Percentiles rank a stretch among this genome's conserved stretches.
Evolutionary conservation across 2,888 invertebrate species (phyloP).

Genomic region (Acanthopleura granulata): DNA sequence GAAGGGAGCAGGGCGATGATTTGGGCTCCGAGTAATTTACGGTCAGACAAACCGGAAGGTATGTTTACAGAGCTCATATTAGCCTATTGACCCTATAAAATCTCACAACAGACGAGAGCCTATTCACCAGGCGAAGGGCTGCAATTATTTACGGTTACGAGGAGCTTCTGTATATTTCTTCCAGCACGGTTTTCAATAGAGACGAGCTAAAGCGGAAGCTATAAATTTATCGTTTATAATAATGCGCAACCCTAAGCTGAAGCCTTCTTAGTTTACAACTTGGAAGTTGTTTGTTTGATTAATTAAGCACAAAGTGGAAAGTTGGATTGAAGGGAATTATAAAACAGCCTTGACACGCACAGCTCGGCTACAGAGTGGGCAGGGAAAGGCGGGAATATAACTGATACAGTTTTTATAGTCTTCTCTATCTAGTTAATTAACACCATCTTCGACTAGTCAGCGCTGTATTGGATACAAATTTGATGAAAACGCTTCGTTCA

Average conservation of each 20-base stretch:
- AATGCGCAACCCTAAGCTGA: too few species aligned
- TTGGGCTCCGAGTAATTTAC: slow-evolving; percentile 8
- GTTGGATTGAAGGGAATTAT: neutral
- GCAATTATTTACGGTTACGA: too few species aligned
- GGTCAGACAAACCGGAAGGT: slow-evolving; percentile 12
- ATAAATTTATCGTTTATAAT: too few species aligned
- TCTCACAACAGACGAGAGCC: too few species aligned
- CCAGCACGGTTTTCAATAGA: too few species aligned
- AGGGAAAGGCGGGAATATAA: neutral
- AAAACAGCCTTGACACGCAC: neutral
- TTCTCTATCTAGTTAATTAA: slow-evolving; percentile 15
- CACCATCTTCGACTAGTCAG: neutral
- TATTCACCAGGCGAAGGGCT: too few species aligned
- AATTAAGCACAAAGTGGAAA: neutral
- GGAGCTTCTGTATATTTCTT: too few species aligned
- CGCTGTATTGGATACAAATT: neutral
- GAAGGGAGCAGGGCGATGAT: neutral
- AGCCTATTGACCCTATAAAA: slow-evolving; percentile 12
- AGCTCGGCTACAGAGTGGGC: neutral
- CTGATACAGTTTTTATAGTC: neutral
- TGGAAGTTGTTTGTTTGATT: neutral
- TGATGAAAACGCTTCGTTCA: neutral
- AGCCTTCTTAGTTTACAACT: too few species aligned
- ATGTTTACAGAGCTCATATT: slow-evolving; percentile 16
- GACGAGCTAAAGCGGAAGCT: too few species aligned